Percentiles rank a stretch among this genome's conserved stretches.
phyloP scores from a whole-genome alignment of 2,888 invertebrate species.

The Abrostola tripartita region DNA sequence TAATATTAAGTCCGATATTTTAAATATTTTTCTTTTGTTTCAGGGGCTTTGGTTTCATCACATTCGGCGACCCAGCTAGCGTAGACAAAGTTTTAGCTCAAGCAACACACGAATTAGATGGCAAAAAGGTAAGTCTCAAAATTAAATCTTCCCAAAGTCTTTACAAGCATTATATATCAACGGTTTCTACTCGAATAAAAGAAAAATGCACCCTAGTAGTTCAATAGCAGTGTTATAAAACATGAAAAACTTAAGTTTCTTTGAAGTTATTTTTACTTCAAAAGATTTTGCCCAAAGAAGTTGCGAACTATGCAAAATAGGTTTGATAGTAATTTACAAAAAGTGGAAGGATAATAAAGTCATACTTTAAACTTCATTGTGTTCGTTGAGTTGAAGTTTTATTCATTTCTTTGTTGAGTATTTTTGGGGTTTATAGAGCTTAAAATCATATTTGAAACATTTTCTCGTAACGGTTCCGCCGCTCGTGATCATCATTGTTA shows the following conservation, averaged over 20 bases:
- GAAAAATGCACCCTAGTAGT: conserved; percentile 30
- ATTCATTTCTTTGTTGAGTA: background rate
- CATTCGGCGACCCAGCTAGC: conserved; percentile 99
- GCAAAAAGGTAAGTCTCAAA: conserved; percentile 96
- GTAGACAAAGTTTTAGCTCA: conserved; percentile 99
- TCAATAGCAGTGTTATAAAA: conserved; percentile 53
- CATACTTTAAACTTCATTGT: conserved; percentile 38
- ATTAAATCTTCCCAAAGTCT: conserved; percentile 9
- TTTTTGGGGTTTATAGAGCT: too few relatives aligned
- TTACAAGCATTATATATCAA: conserved; percentile 27
- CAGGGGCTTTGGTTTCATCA: conserved; percentile 99
- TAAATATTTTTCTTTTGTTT: conserved; percentile 67
- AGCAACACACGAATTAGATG: conserved; percentile 99
- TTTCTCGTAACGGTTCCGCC: too few relatives aligned
- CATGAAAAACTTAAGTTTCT: conserved; percentile 42
- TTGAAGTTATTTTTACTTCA: conserved; percentile 50
- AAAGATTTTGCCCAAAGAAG: conserved; percentile 51
- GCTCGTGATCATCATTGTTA: too few relatives aligned
- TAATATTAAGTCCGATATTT: background rate
- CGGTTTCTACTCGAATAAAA: conserved; percentile 16
- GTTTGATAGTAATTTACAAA: conserved; percentile 49
- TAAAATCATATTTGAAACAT: too few relatives aligned
- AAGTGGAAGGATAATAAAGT: conserved; percentile 45
- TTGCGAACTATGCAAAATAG: conserved; percentile 53
- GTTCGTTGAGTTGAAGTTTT: conserved; percentile 8